Conservation (phyloP, 2,888 invertebrate species). For the Diadromus collaris region DNA sequence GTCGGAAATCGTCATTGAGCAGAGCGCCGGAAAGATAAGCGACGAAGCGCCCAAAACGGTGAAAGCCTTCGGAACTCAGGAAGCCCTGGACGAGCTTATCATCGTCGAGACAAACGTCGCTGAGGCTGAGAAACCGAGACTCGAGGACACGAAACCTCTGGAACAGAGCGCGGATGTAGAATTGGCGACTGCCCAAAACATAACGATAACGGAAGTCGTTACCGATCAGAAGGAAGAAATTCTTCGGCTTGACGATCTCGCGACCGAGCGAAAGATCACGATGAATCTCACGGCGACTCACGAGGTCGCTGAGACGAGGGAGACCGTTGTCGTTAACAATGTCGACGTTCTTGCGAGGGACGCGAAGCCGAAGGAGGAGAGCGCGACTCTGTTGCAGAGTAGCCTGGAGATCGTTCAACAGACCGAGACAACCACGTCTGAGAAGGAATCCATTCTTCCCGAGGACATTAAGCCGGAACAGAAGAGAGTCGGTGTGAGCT, state of each 20-base stretch:
- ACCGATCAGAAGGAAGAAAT: conserved; percentile 72
- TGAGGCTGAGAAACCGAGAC: conserved; percentile 80
- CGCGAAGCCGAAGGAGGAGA: conserved; percentile 71
- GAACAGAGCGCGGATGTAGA: conserved; percentile 73
- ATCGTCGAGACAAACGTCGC: conserved; percentile 79
- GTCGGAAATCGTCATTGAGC: conserved; percentile 80
- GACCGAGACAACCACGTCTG: conserved; percentile 80
- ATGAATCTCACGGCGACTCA: conserved; percentile 72
- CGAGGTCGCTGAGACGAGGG: conserved; percentile 75
- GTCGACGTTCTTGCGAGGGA: conserved; percentile 76
- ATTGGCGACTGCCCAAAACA: conserved; percentile 70
- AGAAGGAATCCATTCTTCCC: conserved; percentile 81
- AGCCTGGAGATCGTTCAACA: conserved; percentile 80
- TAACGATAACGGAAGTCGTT: conserved; percentile 73
- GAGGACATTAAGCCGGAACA: conserved; percentile 80
- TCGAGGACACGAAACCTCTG: conserved; percentile 78
- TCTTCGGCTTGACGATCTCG: conserved; percentile 67
- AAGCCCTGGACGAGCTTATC: conserved; percentile 80
- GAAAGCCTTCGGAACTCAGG: conserved; percentile 80
- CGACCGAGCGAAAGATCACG: conserved; percentile 64
- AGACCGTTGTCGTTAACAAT: conserved; percentile 72
- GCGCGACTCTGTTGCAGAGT: conserved; percentile 77
- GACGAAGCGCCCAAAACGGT: conserved; percentile 69
- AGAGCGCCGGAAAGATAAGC: conserved; percentile 70
- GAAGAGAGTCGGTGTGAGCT: conserved; percentile 81